Conservation (phyloP, 2,113 vertebrate species). For the Entelurus aequoreus region DNA sequence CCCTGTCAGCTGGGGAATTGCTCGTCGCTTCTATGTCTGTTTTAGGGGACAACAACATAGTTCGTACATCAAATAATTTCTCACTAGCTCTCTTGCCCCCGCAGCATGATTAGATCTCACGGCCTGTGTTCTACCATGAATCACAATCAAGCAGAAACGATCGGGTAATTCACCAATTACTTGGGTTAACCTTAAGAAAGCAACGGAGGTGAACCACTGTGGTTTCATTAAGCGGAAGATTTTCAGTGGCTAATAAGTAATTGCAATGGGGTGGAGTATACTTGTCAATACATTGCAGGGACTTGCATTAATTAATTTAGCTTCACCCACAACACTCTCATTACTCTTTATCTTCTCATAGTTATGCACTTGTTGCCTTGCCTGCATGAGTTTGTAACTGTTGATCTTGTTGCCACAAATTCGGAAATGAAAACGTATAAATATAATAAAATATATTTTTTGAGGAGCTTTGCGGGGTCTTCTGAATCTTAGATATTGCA, state of each 20-base stretch:
- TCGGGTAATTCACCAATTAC: conserved; percentile 46
- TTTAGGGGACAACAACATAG: conserved; percentile 95
- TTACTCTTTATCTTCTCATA: conserved; percentile 15
- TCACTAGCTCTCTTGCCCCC: conserved; percentile 60
- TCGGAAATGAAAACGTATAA: no score
- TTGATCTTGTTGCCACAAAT: no score
- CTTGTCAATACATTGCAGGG: conserved; percentile 2
- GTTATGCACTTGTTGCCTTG: conserved; percentile 23
- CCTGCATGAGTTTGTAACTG: no score
- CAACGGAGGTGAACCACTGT: conserved; percentile 64
- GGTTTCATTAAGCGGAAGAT: conserved; percentile 39
- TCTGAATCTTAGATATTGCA: no score
- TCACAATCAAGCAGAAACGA: conserved; percentile 78
- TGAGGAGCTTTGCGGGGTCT: no score
- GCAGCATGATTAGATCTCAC: conserved; percentile 73
- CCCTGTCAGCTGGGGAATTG: conserved; percentile 84
- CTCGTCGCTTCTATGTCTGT: conserved; percentile 93
- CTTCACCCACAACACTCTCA: conserved; percentile 5
- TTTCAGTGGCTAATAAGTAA: conserved; percentile 32
- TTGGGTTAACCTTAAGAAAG: conserved; percentile 5
- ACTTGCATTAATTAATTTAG: conserved; percentile 8
- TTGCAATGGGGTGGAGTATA: conserved; percentile 16
- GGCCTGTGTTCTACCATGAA: conserved; percentile 84
- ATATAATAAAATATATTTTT: no score
- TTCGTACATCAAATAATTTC: conserved; percentile 93